phyloP scores from a whole-genome alignment of 2,888 invertebrate genomes.

The Ganaspis brasiliensis region DNA sequence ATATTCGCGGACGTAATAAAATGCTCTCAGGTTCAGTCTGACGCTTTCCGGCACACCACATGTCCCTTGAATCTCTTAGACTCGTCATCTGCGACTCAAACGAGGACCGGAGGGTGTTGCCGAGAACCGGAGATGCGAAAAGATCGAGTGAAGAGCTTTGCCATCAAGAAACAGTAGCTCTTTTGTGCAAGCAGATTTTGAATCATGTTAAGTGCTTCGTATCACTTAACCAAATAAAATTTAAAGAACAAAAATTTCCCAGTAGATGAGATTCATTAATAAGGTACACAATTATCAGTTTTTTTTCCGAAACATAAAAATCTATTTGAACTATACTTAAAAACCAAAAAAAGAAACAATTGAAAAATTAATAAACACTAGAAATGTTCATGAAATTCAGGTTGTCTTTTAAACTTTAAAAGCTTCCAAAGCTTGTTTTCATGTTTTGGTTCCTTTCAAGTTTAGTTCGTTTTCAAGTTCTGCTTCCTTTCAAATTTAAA shows the following conservation, averaged over 20 bases:
- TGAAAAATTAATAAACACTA: no score
- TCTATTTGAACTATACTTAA: no score
- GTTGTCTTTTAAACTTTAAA: no score
- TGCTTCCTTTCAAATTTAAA: no score
- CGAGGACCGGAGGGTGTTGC: slow-evolving; percentile 42
- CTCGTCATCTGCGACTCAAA: slow-evolving; percentile 47
- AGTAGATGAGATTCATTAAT: no score
- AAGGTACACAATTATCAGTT: no score
- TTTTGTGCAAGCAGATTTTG: slow-evolving; percentile 57
- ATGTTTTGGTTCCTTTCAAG: not conserved
- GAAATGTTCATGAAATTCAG: no score
- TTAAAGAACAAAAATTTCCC: not conserved
- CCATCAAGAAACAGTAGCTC: slow-evolving; percentile 58
- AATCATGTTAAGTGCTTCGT: slow-evolving; percentile 24
- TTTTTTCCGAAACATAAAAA: no score
- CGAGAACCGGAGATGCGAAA: slow-evolving; percentile 30
- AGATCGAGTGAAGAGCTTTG: slow-evolving; percentile 53
- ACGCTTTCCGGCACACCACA: slow-evolving; percentile 50
- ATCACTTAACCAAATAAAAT: slow-evolving; percentile 9
- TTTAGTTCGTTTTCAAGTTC: not conserved
- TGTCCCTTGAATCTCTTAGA: slow-evolving; percentile 44
- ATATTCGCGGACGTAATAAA: slow-evolving; percentile 55
- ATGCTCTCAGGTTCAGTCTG: slow-evolving; percentile 46
- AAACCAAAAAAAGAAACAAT: no score
- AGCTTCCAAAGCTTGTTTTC: no score